Percentiles rank a stretch among this genome's conserved stretches.
Evolutionary conservation across 2,113 vertebrate genomes (phyloP).

Genomic region (Turnix velox): DNA sequence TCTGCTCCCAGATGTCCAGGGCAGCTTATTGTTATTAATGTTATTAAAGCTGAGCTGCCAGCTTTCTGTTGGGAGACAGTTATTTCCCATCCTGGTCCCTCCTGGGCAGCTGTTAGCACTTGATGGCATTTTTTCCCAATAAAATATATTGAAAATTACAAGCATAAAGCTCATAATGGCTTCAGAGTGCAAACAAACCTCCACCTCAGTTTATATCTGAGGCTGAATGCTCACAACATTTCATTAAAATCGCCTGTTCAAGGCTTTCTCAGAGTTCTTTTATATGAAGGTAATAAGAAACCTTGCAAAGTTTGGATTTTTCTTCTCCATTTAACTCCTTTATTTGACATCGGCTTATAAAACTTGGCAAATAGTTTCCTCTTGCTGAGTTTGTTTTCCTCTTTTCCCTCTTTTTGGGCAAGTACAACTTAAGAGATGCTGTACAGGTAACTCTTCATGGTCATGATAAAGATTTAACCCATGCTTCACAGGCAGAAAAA

Average conservation of each 20-base stretch:
- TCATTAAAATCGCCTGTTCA: not conserved
- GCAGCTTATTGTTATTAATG: not conserved
- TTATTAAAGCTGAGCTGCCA: not conserved
- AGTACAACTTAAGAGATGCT: not conserved
- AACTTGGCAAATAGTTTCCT: not conserved
- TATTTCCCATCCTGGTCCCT: not conserved
- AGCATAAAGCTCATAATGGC: not conserved
- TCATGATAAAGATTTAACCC: not conserved
- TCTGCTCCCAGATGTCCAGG: not conserved
- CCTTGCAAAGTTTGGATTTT: not conserved
- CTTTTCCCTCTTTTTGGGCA: not conserved
- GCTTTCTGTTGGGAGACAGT: not conserved
- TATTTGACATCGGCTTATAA: not conserved
- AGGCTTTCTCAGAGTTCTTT: not conserved
- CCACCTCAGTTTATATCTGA: not conserved
- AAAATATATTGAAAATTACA: not conserved
- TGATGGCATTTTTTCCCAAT: not conserved
- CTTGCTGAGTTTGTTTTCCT: not conserved
- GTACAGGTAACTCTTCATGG: too few relatives aligned
- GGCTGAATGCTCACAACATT: not conserved
- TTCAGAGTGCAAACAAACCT: not conserved
- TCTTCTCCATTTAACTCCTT: not conserved
- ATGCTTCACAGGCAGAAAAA: not conserved
- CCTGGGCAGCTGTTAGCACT: not conserved
- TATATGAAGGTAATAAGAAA: not conserved